Conservation (phyloP, 2,888 invertebrate species). For the Caprella mutica region DNA sequence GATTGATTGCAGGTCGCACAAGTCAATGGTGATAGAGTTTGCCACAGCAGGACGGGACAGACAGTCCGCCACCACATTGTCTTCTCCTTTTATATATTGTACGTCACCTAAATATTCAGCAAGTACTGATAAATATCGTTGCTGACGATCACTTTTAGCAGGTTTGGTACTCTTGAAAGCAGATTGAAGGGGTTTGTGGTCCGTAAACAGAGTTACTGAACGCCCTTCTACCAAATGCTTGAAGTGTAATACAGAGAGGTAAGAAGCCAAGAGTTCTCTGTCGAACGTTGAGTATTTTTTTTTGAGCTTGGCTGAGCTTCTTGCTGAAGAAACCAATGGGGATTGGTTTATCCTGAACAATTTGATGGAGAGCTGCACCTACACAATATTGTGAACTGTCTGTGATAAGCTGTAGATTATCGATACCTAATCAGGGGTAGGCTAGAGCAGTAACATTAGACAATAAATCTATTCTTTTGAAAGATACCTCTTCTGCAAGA, state of each 20-base stretch:
- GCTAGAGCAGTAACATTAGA: background rate
- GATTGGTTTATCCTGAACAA: background rate
- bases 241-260: background rate
- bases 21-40: background rate
- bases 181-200: no score
- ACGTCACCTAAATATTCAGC: conserved; percentile 1
- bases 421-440: background rate
- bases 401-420: background rate
- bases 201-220: no score
- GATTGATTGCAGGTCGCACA: no score
- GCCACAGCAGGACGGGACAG: background rate
- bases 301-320: background rate
- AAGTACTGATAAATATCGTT: no score
- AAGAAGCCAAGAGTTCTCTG: conserved; percentile 2
- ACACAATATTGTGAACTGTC: background rate
- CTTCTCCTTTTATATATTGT: background rate
- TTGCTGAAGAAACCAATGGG: conserved; percentile 7
- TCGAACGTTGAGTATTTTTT: background rate
- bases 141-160: conserved; percentile 3
- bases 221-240: background rate
- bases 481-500: background rate
- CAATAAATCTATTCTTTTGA: background rate
- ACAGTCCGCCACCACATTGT: conserved; percentile 11
- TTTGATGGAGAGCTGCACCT: conserved; percentile 6
- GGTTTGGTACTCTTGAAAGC: no score